These are phyloP conservation scores for Callipepla squamata DNA, from an alignment of 2,113 vertebrate species.

Conservation along the genomic window DNA sequence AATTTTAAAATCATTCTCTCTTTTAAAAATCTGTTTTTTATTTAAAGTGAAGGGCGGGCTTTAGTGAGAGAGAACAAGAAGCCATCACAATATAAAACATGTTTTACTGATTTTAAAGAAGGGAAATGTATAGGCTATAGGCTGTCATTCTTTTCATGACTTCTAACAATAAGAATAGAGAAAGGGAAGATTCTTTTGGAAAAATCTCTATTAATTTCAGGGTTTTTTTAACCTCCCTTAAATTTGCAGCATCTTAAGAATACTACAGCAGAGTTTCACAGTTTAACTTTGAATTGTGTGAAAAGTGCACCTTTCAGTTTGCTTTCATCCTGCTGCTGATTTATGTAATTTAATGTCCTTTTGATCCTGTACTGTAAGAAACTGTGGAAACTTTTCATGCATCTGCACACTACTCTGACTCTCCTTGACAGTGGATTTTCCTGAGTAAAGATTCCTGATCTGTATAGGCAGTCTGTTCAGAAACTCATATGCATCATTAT, in stretches of 20 bases:
- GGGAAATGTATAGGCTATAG: background rate
- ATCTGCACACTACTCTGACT: background rate
- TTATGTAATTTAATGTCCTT: background rate
- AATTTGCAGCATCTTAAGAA: background rate
- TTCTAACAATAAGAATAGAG: background rate
- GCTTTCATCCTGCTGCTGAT: background rate
- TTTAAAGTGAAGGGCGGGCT: background rate
- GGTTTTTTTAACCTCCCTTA: background rate
- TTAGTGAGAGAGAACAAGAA: background rate
- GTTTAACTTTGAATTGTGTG: background rate
- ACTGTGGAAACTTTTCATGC: background rate
- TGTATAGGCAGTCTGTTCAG: background rate
- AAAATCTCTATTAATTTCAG: background rate
- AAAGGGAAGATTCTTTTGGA: background rate
- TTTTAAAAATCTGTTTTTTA: background rate
- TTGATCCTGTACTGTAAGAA: background rate
- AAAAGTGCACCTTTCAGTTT: background rate
- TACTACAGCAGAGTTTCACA: background rate
- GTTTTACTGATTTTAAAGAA: background rate
- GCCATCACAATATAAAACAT: background rate
- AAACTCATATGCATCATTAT: background rate
- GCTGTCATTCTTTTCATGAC: background rate
- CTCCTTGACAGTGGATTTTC: background rate
- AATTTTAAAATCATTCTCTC: background rate
- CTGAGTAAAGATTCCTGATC: background rate